Percentiles rank a stretch among this genome's conserved stretches.
Evolutionary conservation across 2,888 invertebrate genomes (phyloP).

Genomic region (Auanema freiburgensis): DNA sequence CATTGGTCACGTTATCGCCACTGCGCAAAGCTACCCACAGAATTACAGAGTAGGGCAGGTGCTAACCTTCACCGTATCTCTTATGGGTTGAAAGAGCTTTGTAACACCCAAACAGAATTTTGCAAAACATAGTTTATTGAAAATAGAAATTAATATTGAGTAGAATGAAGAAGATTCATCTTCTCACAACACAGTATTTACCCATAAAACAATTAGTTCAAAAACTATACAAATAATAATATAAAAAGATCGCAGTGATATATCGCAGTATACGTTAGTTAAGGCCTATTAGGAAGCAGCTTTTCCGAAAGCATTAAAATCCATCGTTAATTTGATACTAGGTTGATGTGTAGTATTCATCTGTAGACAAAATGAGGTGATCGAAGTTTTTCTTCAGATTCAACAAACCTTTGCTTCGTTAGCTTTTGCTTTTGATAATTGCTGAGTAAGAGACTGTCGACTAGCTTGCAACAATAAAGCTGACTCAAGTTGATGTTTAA

Average conservation of each 20-base stretch:
- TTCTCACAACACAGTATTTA: not conserved
- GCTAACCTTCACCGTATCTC: too few species aligned
- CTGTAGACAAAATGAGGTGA: constrained; percentile 11
- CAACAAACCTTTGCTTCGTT: constrained; percentile 31
- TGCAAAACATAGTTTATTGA: too few species aligned
- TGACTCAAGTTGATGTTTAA: constrained; percentile 80
- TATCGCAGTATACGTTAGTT: not conserved
- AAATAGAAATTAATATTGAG: too few species aligned
- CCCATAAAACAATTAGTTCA: not conserved
- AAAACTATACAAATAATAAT: constrained; percentile 1
- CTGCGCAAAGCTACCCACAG: constrained; percentile 56
- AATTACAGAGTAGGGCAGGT: too few species aligned
- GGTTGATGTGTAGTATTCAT: constrained; percentile 43
- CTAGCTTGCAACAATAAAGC: constrained; percentile 71
- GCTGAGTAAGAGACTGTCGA: constrained; percentile 23
- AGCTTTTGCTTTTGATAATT: constrained; percentile 24
- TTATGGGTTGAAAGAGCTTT: too few species aligned
- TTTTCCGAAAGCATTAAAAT: constrained; percentile 47
- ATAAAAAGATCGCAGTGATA: not conserved
- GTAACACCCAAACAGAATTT: too few species aligned
- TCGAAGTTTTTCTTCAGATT: not conserved
- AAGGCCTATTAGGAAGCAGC: constrained; percentile 19
- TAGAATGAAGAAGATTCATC: not conserved
- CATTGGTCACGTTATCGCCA: constrained; percentile 63
- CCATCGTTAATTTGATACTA: constrained; percentile 55